A percentile compares a stretch with the other conserved stretches of the same genome.
Conservation (phyloP, 2,888 invertebrate genomes). For the Junonia oenone region DNA sequence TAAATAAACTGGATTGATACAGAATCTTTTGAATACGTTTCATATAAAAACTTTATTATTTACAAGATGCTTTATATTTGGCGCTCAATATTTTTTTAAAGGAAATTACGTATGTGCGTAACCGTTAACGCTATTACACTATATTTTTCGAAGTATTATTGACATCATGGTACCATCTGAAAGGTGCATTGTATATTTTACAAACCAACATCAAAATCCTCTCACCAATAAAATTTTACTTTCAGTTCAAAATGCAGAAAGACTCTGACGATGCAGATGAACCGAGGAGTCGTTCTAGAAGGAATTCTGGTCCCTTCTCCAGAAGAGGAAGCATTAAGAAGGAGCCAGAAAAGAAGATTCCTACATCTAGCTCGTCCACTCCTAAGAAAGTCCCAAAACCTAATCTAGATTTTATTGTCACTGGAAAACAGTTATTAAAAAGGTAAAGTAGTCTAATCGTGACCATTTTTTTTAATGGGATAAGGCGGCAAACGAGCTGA, state of each 20-base stretch:
- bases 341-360: constrained; percentile 34
- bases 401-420: constrained; percentile 57
- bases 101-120: no score
- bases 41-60: no score
- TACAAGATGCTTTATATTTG: no score
- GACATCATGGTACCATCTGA: no score
- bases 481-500: no score
- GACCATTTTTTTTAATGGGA: no score
- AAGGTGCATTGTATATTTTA: neutral
- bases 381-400: constrained; percentile 48
- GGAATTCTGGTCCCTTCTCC: constrained; percentile 52
- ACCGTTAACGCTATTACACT: no score
- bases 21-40: no score
- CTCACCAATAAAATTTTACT: neutral
- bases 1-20: no score
- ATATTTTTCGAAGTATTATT: no score
- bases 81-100: no score
- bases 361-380: constrained; percentile 43
- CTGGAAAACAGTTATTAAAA: constrained; percentile 59
- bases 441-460: constrained; percentile 29
- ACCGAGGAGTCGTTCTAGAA: constrained; percentile 46
- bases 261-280: constrained; percentile 42
- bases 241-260: constrained; percentile 26
- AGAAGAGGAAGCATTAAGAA: constrained; percentile 54
- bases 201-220: neutral